phyloP scores from a whole-genome alignment of 1,140 invertebrate species.

The Drosophila murphyi region DNA sequence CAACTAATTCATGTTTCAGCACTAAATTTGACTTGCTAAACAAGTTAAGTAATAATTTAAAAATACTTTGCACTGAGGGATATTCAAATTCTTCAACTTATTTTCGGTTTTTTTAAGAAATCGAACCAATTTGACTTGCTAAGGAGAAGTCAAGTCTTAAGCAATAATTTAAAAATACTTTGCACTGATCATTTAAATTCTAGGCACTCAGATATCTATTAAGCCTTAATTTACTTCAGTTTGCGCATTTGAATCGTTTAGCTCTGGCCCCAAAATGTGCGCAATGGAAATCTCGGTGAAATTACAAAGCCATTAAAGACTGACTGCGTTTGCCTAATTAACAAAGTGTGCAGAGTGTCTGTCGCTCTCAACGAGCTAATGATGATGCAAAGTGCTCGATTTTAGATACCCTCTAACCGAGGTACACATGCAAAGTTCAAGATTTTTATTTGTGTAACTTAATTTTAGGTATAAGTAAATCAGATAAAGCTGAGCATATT shows the following conservation, averaged over 20 bases:
- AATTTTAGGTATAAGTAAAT: no score
- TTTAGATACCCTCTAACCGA: slow-evolving; percentile 14
- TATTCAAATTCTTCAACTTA: no score
- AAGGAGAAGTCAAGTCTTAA: no score
- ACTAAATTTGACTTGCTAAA: no score
- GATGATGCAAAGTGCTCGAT: slow-evolving; percentile 33
- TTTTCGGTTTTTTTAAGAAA: background rate
- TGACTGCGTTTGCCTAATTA: slow-evolving; percentile 45
- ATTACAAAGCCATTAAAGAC: slow-evolving; percentile 53
- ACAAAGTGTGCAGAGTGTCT: slow-evolving; percentile 38
- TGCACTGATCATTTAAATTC: slow-evolving; percentile 3
- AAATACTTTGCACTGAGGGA: no score
- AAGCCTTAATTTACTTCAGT: slow-evolving; percentile 16
- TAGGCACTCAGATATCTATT: slow-evolving; percentile 12
- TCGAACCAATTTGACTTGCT: background rate
- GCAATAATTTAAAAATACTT: slow-evolving; percentile 8
- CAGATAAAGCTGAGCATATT: no score
- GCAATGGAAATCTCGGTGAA: slow-evolving; percentile 2
- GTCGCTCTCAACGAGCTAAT: slow-evolving; percentile 37
- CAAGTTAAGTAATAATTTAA: no score
- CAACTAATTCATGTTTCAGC: no score
- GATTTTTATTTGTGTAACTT: no score
- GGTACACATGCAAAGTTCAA: background rate
- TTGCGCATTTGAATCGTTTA: slow-evolving; percentile 7
- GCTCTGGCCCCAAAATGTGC: background rate